A percentile compares a stretch with the other conserved stretches of the same genome.
Evolutionary conservation across 1,140 invertebrate species (phyloP).

Genomic region (Aporrectodea caliginosa): DNA sequence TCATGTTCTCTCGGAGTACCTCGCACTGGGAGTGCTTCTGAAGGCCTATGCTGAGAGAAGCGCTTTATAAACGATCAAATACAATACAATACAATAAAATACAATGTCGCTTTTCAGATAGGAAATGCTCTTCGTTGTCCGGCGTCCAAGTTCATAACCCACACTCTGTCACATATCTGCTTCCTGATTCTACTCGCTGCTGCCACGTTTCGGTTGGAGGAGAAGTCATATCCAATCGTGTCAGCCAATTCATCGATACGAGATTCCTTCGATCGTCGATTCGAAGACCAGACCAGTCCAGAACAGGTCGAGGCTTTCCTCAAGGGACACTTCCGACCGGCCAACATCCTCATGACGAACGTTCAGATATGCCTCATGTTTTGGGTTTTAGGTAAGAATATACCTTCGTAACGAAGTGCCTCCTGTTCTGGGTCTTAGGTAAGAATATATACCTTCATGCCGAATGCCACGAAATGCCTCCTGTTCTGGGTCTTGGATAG

Average conservation of each 20-base stretch:
- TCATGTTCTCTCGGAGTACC: no score
- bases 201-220: conserved; percentile 53
- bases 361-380: conserved; percentile 56
- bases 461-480: no score
- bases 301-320: conserved; percentile 51
- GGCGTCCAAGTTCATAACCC: conserved; percentile 50
- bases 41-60: no score
- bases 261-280: conserved; percentile 27
- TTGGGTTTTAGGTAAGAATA: conserved; percentile 56
- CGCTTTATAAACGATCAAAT: no score
- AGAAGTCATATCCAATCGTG: conserved; percentile 44
- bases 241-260: conserved; percentile 39
- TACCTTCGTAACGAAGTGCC: no score
- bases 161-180: conserved; percentile 52
- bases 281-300: conserved; percentile 28
- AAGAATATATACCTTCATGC: no score
- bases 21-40: no score
- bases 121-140: conserved; percentile 48
- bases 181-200: conserved; percentile 54
- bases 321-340: conserved; percentile 50
- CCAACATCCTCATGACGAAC: conserved; percentile 53
- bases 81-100: no score
- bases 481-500: conserved; percentile 56
- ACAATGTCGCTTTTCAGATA: conserved; percentile 45
- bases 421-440: conserved; percentile 56